Evolutionary conservation across 2,113 vertebrate genomes (phyloP), one percentile per base, ranked within the genome.

Genomic region (Corythoichthys haematopterus): DNA sequence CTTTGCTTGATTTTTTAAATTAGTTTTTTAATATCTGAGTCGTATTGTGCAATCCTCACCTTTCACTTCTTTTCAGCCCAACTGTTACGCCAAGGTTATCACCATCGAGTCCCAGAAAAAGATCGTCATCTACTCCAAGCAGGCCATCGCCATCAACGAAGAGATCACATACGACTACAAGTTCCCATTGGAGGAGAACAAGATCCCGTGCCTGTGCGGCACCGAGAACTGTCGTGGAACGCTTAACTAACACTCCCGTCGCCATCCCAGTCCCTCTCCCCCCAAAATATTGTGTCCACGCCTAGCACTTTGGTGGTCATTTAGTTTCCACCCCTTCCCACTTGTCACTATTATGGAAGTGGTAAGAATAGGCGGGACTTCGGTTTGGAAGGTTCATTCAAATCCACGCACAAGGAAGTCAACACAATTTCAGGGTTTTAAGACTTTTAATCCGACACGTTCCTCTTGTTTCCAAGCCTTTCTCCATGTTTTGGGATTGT

Each of bases 121-220:
- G 83, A 98, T 98, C 0, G 95, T 98, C 65, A 98, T 98, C 82
- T 98, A 98, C 90, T 98, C 95, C 0, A 98, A 98, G 88, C 96
- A 98, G 87, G 83, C 95, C 2, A 98, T 98, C 4, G 91, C 93
- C 0, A 88, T 96, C 78, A 95, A 98, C 0, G 96, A 98, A 82
- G 96, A 98, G 80, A 98, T 98, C 87, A 98, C 96, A 4, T 98
- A 98, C 0, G 95, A 98, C 88, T 98, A 98, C 88, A 98, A 98
- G 64, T 98, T 98, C 88, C 96, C 96, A 0, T 90, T 98, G n/a
- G 96, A 98, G 79, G 96, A 98, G 72, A 98, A 95, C 89, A 98
- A 98, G 81, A 98, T 98, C 76, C 95, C 96, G 0, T 98, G 96
- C 68, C 83, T 98, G 67, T 98, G 96, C 10, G 95, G 95, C 73